phyloP scores from a whole-genome alignment of 2,888 invertebrate genomes.

The Oscheius sp. region DNA sequence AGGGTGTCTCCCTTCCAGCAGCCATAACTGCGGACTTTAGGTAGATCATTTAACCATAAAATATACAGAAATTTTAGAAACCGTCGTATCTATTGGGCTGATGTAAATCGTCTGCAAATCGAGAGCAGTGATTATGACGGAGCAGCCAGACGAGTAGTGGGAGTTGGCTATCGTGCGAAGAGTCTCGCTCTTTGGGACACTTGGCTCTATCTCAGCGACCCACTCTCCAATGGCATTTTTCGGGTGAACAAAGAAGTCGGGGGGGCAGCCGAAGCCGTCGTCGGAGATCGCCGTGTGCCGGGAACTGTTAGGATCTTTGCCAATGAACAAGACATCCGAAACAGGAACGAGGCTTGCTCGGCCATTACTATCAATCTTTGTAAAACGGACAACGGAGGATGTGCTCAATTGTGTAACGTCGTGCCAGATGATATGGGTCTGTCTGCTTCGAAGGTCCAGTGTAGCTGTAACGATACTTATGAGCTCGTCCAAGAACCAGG shows the following conservation, averaged over 20 bases:
- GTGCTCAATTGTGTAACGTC: conserved; percentile 75
- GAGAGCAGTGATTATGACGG: conserved; percentile 90
- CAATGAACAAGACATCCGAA: conserved; percentile 61
- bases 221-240: conserved; percentile 81
- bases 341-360: conserved; percentile 64
- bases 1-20: conserved; percentile 90
- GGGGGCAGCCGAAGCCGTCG: conserved; percentile 82
- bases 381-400: conserved; percentile 87
- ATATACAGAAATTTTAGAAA: conserved; percentile 76
- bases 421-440: conserved; percentile 41
- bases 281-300: conserved; percentile 82
- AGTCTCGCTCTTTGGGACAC: conserved; percentile 66
- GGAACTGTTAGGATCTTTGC: conserved; percentile 68
- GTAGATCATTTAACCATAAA: neutral
- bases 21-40: conserved; percentile 90
- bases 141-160: conserved; percentile 76
- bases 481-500: conserved; percentile 81
- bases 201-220: conserved; percentile 70
- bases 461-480: conserved; percentile 85
- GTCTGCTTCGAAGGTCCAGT: conserved; percentile 78
- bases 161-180: conserved; percentile 66
- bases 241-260: conserved; percentile 83
- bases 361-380: conserved; percentile 80
- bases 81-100: conserved; percentile 87
- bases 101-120: conserved; percentile 86